Percentiles rank a stretch among this genome's conserved stretches.
Evolutionary conservation across 1,140 invertebrate species (phyloP).

Genomic region (Plectus sambesii): DNA sequence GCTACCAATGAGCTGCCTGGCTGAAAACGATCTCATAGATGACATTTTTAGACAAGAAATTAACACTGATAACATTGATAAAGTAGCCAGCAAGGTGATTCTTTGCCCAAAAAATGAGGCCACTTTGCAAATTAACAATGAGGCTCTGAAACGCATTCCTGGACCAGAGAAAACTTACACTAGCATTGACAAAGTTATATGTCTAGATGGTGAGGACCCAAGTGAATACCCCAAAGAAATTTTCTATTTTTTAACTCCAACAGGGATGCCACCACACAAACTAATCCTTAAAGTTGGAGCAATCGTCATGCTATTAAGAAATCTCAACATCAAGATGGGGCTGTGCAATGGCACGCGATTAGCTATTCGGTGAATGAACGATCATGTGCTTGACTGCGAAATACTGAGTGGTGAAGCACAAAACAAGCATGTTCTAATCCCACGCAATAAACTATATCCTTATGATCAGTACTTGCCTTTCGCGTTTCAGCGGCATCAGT

Average conservation of each 20-base stretch:
- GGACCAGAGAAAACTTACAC: conserved; percentile 14
- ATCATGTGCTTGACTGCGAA: conserved; percentile 20
- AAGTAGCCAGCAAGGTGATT: conserved; percentile 19
- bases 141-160: conserved; percentile 18
- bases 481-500: conserved; percentile 5
- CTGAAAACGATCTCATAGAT: conserved; percentile 9
- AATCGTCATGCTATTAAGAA: conserved; percentile 22
- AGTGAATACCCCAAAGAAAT: conserved; percentile 24
- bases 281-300: conserved; percentile 16
- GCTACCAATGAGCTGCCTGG: conserved; percentile 15
- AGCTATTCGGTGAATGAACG: conserved; percentile 10
- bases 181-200: neutral
- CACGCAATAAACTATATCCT: conserved; percentile 19
- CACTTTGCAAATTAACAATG: conserved; percentile 19
- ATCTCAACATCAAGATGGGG: conserved; percentile 20
- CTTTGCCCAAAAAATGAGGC: conserved; percentile 19
- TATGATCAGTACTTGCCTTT: neutral
- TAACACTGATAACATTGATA: conserved; percentile 8
- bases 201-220: too few species aligned
- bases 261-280: conserved; percentile 14
- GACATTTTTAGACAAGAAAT: conserved; percentile 14
- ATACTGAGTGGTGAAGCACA: conserved; percentile 15
- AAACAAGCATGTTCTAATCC: conserved; percentile 14
- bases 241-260: conserved; percentile 14
- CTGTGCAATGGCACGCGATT: conserved; percentile 24